phyloP scores from a whole-genome alignment of 2,113 vertebrate genomes.

The Ctenodactylus gundi region DNA sequence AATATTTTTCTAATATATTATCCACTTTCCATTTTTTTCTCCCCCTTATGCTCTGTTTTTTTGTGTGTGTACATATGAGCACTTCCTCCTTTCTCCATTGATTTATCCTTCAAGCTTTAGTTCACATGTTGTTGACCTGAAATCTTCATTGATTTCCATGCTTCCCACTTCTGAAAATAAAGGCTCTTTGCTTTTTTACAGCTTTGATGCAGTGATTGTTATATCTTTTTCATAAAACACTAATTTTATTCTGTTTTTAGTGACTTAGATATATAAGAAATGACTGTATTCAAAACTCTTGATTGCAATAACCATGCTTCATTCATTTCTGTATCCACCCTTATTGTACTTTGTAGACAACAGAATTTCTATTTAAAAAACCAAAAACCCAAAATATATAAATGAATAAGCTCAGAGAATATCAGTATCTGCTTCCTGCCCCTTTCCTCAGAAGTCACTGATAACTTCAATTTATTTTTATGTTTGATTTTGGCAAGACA shows the following conservation, averaged over 20 bases:
- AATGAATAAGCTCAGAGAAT: not conserved
- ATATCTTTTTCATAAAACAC: conserved; percentile 8
- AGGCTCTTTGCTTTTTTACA: not conserved
- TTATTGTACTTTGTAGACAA: not conserved
- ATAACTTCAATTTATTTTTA: not conserved
- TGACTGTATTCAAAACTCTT: conserved; percentile 1
- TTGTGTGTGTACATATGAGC: not conserved
- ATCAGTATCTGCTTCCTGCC: not conserved
- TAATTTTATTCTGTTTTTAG: conserved; percentile 23
- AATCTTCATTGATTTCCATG: not conserved
- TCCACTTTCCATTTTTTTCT: not conserved
- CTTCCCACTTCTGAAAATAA: not conserved
- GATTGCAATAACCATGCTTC: not conserved
- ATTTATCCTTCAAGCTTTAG: not conserved
- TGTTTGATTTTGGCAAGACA: not conserved
- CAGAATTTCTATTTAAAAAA: conserved; percentile 11
- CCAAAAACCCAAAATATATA: not conserved
- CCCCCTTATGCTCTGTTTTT: not conserved
- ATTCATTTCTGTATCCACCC: conserved; percentile 41
- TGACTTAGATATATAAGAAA: not conserved
- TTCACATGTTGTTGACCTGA: conserved; percentile 4
- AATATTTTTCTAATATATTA: not conserved
- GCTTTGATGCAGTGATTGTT: not conserved
- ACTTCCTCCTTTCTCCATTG: not conserved
- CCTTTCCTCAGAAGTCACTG: not conserved